Conservation (phyloP, 2,888 invertebrate genomes). For the Heliconius charithonia region DNA sequence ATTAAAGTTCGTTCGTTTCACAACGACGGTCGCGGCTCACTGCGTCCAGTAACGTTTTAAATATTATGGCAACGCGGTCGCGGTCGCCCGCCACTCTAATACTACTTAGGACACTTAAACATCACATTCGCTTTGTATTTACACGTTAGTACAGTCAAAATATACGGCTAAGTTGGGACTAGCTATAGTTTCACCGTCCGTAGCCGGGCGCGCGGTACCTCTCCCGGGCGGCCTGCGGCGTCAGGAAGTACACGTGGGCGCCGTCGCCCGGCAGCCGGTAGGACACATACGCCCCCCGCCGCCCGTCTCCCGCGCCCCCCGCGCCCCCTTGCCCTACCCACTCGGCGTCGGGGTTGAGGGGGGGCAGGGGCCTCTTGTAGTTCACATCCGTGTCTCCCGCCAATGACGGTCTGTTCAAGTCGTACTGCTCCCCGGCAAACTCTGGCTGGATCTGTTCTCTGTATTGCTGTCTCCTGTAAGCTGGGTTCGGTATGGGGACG, state of each 20-base stretch:
- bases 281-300: slow-evolving; percentile 85
- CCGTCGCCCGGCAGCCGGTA: slow-evolving; percentile 90
- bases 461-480: slow-evolving; percentile 70
- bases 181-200: slow-evolving; percentile 81
- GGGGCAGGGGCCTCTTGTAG: slow-evolving; percentile 83
- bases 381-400: slow-evolving; percentile 83
- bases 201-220: slow-evolving; percentile 69
- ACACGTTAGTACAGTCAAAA: slow-evolving; percentile 69
- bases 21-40: slow-evolving; percentile 60
- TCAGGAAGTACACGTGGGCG: slow-evolving; percentile 91
- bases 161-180: slow-evolving; percentile 71
- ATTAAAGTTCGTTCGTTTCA: slow-evolving; percentile 64
- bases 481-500: slow-evolving; percentile 77
- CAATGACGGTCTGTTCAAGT: slow-evolving; percentile 71
- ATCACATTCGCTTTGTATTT: slow-evolving; percentile 83
- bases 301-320: slow-evolving; percentile 57
- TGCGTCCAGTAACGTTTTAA: slow-evolving; percentile 60
- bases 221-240: slow-evolving; percentile 84
- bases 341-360: slow-evolving; percentile 84
- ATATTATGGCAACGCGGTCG: slow-evolving; percentile 80
- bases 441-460: slow-evolving; percentile 65
- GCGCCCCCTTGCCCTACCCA: slow-evolving; percentile 76
- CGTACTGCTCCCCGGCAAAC: slow-evolving; percentile 73
- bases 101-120: slow-evolving; percentile 83
- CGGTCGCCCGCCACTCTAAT: slow-evolving; percentile 76